Conservation (phyloP, 2,113 vertebrate species). For the Alouatta palliata region DNA sequence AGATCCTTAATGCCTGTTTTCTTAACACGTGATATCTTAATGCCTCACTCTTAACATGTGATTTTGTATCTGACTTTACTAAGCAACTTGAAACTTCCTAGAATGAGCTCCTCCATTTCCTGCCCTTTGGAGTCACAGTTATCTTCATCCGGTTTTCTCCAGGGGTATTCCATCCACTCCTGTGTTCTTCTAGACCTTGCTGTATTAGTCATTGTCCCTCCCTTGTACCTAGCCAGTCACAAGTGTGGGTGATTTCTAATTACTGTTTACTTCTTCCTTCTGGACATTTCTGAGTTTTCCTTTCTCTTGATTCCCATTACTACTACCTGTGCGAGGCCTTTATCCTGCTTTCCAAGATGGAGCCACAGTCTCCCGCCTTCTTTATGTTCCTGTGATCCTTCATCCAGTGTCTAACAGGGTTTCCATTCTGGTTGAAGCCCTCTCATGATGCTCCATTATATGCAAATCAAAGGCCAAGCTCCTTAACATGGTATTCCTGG, state of each 20-base stretch:
- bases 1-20: not conserved
- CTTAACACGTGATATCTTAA: not conserved
- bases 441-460: not conserved
- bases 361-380: not conserved
- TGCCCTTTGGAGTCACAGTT: not conserved
- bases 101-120: not conserved
- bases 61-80: not conserved
- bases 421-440: not conserved
- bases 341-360: not conserved
- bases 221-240: not conserved
- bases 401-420: not conserved
- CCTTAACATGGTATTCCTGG: not conserved
- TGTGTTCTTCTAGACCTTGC: not conserved
- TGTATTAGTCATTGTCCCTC: not conserved
- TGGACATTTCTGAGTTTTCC: constrained; percentile 12
- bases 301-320: not conserved
- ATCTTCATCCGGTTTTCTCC: not conserved
- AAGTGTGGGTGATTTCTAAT: not conserved
- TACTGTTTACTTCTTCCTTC: constrained; percentile 9
- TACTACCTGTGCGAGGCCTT: not conserved
- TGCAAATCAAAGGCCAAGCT: not conserved
- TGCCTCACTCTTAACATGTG: not conserved
- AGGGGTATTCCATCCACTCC: not conserved
- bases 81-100: not conserved
- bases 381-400: not conserved